Conservation (phyloP, 1,140 invertebrate species). For the Heliconius melpomene region DNA sequence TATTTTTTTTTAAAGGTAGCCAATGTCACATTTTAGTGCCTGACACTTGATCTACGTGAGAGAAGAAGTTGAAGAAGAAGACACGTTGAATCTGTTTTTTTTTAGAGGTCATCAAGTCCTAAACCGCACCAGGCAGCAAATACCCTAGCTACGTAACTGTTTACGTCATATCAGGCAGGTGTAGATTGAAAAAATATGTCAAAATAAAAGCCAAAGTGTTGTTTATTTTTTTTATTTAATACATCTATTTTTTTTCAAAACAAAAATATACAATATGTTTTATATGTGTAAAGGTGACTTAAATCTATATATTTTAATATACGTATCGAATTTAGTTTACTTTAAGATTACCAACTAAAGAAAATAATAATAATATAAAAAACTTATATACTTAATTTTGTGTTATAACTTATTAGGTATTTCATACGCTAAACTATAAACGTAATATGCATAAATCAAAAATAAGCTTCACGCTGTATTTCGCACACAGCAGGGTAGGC, state of each 20-base stretch:
- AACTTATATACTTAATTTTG: background rate
- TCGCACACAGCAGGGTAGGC: no score
- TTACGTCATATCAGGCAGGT: no score
- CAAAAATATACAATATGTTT: slow-evolving; percentile 26
- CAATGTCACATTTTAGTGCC: no score
- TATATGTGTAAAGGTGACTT: background rate
- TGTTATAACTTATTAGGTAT: background rate
- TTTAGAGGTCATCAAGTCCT: no score
- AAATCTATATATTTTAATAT: slow-evolving; percentile 1
- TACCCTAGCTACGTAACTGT: no score
- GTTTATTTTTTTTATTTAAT: slow-evolving; percentile 24
- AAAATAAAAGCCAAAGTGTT: background rate
- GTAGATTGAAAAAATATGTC: no score
- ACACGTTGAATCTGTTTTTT: no score
- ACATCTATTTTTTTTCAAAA: slow-evolving; percentile 22
- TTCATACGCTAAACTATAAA: slow-evolving; percentile 14
- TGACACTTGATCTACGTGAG: no score
- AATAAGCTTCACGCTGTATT: no score
- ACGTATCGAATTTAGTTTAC: background rate
- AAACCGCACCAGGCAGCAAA: no score
- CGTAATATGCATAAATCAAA: slow-evolving; percentile 11
- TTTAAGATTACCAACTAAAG: background rate
- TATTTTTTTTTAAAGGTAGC: no score
- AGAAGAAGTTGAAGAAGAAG: no score
- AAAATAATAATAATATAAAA: slow-evolving; percentile 3